Base-by-base conservation (phyloP, 2,888 invertebrate species). In the Melitaea athalia region DNA sequence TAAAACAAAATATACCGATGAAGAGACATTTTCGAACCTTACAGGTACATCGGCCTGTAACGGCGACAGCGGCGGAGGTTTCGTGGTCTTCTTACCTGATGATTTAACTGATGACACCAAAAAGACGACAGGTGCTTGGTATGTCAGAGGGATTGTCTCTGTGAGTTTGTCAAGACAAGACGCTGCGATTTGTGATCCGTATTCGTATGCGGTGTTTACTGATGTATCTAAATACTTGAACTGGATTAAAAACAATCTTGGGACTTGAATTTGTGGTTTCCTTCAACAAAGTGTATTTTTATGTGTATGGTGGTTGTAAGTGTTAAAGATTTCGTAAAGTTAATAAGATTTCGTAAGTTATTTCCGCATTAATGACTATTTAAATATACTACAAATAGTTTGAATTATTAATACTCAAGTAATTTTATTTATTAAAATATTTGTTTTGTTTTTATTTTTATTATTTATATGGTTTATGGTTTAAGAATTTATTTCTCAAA, bases 21-120 rank as follows among this genome's bases (percentile, higher is more conserved):
- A 33, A 33, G 33, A 33, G 5, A 38, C 8, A 7, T 38, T 8
- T 38, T 4, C 24, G 6, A 53, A 53, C 24, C 24, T 78, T 78
- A 4, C 63, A 81, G 91, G 89, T 14, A 89, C 84, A 4, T 91
- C 91, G 64, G 89, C 89, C 5, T 93, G 93, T 72, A 91, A 92
- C 53, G 93, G 93, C 0, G 92, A 93, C 72, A 92, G 93, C 66
- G 93, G 93, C 2, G 91, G 92, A 55, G 93, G 91, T 0, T 83
- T 93, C 67, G 73, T 84, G 24, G 79, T 93, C 7, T 84, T 85
- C 66, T 75, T 81, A 0, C 83, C 83, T 3, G 82, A 84, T 31
- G 62, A 68, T 33, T n/a, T n/a, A 7, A n/a, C 74, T 0, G 74
- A 75, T 0, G 73, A 74, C 6, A 52, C 14, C 17, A 31, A 49